A percentile compares a stretch with the other conserved stretches of the same genome.
phyloP scores from a whole-genome alignment of 2,797 vertebrate genomes.

The Babyrousa celebensis region DNA sequence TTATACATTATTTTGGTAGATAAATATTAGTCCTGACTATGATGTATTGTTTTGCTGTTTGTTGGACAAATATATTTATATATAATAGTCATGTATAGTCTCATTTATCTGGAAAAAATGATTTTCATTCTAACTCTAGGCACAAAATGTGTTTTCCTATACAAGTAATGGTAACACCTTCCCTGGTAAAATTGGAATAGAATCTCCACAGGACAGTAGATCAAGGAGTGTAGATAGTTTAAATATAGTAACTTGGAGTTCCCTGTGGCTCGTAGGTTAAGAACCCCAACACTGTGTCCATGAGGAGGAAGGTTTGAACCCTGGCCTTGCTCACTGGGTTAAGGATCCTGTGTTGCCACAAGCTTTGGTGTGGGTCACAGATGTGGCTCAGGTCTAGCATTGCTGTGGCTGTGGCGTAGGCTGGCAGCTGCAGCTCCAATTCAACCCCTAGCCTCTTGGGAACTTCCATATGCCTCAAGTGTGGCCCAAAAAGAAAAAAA shows the following conservation, averaged over 20 bases:
- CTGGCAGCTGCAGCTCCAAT: no score
- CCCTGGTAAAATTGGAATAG: background rate
- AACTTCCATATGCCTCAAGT: no score
- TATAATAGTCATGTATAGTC: background rate
- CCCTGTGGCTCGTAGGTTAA: no score
- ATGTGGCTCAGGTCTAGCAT: no score
- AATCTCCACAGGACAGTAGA: background rate
- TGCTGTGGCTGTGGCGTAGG: no score
- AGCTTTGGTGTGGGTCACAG: no score
- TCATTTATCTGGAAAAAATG: slow-evolving; percentile 38
- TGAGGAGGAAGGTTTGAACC: no score
- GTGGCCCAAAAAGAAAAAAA: no score
- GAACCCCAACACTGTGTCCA: no score
- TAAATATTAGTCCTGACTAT: background rate
- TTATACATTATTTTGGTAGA: background rate
- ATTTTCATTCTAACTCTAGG: background rate
- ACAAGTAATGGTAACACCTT: background rate
- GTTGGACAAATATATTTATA: background rate
- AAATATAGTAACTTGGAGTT: background rate
- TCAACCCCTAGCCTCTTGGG: no score
- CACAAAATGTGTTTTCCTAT: background rate
- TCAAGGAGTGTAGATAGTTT: background rate
- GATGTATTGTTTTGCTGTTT: background rate
- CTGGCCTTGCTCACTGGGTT: no score
- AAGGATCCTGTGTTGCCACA: no score